Percentiles rank a stretch among this genome's conserved stretches.
Conservation (phyloP, 1,140 invertebrate genomes). For the Sycophila sp. region DNA sequence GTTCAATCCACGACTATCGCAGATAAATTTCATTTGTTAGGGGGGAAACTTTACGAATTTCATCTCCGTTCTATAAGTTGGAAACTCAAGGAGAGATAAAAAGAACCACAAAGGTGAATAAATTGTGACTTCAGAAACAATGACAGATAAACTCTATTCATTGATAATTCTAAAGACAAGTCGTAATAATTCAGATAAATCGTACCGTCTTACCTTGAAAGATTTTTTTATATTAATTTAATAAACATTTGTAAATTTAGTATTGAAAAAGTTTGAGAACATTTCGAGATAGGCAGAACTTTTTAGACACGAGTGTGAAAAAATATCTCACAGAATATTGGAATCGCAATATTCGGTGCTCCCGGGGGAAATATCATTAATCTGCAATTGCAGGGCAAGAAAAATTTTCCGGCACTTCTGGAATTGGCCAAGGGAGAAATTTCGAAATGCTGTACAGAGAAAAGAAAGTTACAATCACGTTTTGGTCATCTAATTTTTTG, state of each 20-base stretch:
- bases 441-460: conserved; percentile 13
- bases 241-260: too few species aligned
- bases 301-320: too few species aligned
- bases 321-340: neutral
- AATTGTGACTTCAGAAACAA: neutral
- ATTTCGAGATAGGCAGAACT: too few species aligned
- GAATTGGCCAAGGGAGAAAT: conserved; percentile 4
- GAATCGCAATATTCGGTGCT: neutral
- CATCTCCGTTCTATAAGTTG: conserved; percentile 2
- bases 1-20: conserved; percentile 22
- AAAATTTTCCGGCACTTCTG: conserved; percentile 14
- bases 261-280: too few species aligned
- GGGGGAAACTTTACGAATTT: conserved; percentile 5
- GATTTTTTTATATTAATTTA: too few species aligned
- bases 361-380: conserved; percentile 18
- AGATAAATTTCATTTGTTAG: conserved; percentile 9
- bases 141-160: neutral
- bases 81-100: neutral
- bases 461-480: conserved; percentile 26
- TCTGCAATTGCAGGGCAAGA: conserved; percentile 16
- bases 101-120: conserved; percentile 8
- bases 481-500: conserved; percentile 28
- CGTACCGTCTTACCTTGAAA: too few species aligned
- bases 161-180: too few species aligned
- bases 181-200: too few species aligned